phyloP scores from a whole-genome alignment of 2,113 vertebrate genomes.

The Percopsis transmontana region DNA sequence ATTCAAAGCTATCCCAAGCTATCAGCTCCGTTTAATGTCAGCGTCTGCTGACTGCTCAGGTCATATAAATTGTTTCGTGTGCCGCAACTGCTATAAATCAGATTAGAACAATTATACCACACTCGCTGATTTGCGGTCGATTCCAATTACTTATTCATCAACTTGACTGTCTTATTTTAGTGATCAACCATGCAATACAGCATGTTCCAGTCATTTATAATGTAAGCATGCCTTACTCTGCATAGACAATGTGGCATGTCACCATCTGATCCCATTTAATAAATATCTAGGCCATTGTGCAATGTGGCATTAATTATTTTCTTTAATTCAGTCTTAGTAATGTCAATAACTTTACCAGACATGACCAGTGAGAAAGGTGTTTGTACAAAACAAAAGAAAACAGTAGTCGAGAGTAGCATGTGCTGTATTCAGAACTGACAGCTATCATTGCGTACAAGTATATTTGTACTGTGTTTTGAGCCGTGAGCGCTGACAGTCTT shows the following conservation, averaged over 20 bases:
- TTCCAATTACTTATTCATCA: constrained; percentile 22
- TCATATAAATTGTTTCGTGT: neutral
- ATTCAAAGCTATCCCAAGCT: neutral
- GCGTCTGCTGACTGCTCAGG: neutral
- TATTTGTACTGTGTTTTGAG: constrained; percentile 1
- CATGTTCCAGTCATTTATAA: constrained; percentile 1
- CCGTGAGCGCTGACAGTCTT: neutral
- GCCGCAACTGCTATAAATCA: neutral
- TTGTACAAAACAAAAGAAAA: neutral
- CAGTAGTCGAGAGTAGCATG: neutral
- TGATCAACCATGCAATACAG: constrained; percentile 5
- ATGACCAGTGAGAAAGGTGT: neutral
- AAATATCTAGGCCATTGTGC: neutral
- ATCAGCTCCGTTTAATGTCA: neutral
- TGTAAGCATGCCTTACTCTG: neutral
- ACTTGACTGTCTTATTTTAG: neutral
- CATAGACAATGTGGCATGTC: neutral
- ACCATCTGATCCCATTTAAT: neutral
- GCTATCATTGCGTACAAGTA: neutral
- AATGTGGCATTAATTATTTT: neutral
- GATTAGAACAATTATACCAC: no score
- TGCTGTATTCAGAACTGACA: neutral
- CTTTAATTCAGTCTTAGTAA: neutral
- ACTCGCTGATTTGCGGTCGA: constrained; percentile 1
- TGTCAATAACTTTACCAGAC: neutral